Evolutionary conservation across 2,888 invertebrate genomes (phyloP).

Genomic region (Hirtodrosophila alboralis): DNA sequence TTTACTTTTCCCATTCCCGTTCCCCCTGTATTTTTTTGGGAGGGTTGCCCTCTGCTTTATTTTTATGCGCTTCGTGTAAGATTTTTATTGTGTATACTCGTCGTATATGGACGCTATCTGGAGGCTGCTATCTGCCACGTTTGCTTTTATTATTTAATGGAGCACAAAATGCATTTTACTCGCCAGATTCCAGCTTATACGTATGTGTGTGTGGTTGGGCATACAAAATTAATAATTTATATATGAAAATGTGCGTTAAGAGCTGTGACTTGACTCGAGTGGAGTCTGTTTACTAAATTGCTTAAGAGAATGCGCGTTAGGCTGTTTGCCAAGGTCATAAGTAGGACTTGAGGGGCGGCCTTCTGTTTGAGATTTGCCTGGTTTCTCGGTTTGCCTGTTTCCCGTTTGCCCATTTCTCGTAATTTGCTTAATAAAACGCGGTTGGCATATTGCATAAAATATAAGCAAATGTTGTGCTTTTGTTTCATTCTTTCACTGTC

Average conservation of each 20-base stretch:
- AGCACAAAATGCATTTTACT: constrained; percentile 82
- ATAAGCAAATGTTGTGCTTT: constrained; percentile 64
- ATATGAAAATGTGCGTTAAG: constrained; percentile 83
- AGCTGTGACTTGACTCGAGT: constrained; percentile 58
- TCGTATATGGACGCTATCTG: constrained; percentile 61
- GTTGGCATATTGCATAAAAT: constrained; percentile 80
- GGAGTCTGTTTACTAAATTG: constrained; percentile 78
- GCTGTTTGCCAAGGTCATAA: constrained; percentile 80
- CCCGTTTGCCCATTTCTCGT: constrained; percentile 56
- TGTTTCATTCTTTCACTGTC: constrained; percentile 16
- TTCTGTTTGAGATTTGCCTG: constrained; percentile 58
- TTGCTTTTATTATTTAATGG: constrained; percentile 82
- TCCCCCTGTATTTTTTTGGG: constrained; percentile 8
- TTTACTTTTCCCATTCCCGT: not conserved
- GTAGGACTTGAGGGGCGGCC: constrained; percentile 61
- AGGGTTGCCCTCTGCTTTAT: constrained; percentile 57
- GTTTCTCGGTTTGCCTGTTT: constrained; percentile 23
- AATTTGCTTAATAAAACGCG: constrained; percentile 79
- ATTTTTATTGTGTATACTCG: constrained; percentile 76
- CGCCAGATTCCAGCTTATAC: constrained; percentile 43
- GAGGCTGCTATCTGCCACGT: constrained; percentile 71
- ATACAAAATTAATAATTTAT: constrained; percentile 82
- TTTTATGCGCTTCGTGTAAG: constrained; percentile 80
- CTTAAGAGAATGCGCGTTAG: constrained; percentile 70
- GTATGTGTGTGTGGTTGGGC: constrained; percentile 55